Evolutionary conservation across 2,888 invertebrate genomes (phyloP).

Genomic region (Idaea biselata): DNA sequence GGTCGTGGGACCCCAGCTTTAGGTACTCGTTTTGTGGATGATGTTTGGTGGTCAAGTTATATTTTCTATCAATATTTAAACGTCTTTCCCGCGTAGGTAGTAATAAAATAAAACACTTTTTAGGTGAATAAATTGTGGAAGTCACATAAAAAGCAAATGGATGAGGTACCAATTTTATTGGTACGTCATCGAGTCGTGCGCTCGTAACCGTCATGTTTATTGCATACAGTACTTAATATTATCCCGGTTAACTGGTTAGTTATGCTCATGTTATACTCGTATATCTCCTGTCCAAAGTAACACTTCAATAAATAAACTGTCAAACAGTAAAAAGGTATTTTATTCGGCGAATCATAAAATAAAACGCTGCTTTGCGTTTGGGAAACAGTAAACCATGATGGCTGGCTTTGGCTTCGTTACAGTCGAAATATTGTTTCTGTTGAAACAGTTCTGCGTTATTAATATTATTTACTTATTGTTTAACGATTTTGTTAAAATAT

Average conservation of each 20-base stretch:
- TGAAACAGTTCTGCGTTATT: neutral
- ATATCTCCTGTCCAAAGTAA: neutral
- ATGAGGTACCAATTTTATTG: slow-evolving; percentile 54
- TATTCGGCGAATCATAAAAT: neutral
- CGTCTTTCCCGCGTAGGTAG: slow-evolving; percentile 20
- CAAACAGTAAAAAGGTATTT: neutral
- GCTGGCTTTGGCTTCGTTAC: neutral
- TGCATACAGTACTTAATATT: slow-evolving; percentile 55
- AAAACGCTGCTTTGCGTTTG: neutral
- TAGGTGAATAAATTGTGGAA: slow-evolving; percentile 52
- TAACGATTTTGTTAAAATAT: neutral
- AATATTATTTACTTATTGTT: neutral
- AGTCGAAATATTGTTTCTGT: neutral
- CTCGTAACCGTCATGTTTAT: slow-evolving; percentile 55
- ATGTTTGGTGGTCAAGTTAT: no score
- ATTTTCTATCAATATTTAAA: neutral
- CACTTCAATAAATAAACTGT: neutral
- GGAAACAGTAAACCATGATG: neutral
- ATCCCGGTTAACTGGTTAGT: slow-evolving; percentile 43
- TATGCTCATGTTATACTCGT: slow-evolving; percentile 5
- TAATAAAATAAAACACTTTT: slow-evolving; percentile 51
- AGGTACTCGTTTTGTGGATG: no score
- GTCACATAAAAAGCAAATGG: slow-evolving; percentile 50
- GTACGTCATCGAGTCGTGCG: slow-evolving; percentile 54
- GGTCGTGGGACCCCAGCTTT: no score